Percentiles rank a stretch among this genome's conserved stretches.
Evolutionary conservation across 2,797 vertebrate genomes (phyloP).

Genomic region (Nyctalus aviator): DNA sequence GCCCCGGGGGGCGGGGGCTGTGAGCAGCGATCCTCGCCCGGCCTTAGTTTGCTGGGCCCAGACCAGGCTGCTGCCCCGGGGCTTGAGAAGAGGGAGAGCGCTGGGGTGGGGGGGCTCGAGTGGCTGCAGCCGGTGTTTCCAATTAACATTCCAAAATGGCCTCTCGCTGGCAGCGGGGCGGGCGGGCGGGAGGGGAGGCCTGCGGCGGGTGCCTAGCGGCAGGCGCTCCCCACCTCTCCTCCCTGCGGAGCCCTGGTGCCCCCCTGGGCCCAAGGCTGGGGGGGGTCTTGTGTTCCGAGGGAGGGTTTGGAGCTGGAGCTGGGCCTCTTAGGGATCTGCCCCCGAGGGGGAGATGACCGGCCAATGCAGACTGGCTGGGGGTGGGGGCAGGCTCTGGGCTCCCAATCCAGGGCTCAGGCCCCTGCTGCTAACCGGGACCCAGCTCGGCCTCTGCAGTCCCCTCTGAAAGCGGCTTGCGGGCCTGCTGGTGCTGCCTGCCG

Average conservation of each 20-base stretch:
- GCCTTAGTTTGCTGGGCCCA: neutral
- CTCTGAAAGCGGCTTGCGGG: neutral
- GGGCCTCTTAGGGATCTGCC: neutral
- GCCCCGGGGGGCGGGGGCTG: neutral
- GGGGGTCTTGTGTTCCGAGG: neutral
- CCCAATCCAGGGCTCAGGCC: neutral
- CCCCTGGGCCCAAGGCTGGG: neutral
- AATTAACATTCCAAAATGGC: conserved; percentile 94
- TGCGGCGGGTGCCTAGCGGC: conserved; percentile 71
- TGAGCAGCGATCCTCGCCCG: neutral
- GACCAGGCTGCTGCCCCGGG: neutral
- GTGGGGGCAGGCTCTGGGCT: neutral
- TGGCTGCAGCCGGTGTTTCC: conserved; percentile 89
- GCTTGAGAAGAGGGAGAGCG: conserved; percentile 34
- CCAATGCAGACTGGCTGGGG: neutral
- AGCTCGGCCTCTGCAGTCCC: neutral
- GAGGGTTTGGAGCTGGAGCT: neutral
- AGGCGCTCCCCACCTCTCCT: conserved; percentile 47
- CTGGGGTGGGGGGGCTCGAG: neutral
- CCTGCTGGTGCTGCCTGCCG: neutral
- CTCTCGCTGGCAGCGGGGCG: conserved; percentile 89
- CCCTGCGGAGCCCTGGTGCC: neutral
- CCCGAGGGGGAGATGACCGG: neutral
- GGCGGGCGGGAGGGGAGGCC: conserved; percentile 74
- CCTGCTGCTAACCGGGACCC: neutral